Conservation (phyloP, 1,140 invertebrate genomes). For the Onthophagus taurus region DNA sequence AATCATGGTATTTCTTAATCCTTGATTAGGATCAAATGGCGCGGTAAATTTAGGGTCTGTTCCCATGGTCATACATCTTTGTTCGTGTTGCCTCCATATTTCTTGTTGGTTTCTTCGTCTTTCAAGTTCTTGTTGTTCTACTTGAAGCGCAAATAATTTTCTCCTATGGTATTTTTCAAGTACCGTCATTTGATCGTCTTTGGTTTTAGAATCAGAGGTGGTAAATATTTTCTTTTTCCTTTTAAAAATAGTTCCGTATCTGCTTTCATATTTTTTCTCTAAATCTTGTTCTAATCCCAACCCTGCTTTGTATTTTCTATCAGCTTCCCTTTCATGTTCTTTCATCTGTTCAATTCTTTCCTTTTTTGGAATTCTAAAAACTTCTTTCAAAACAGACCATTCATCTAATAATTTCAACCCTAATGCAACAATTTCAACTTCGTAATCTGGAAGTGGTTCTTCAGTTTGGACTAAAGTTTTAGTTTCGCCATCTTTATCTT, state of each 20-base stretch:
- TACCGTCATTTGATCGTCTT: slow-evolving; percentile 12
- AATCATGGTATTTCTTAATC: slow-evolving; percentile 46
- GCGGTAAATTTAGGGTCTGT: slow-evolving; percentile 47
- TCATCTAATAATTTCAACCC: slow-evolving; percentile 57
- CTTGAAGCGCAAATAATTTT: slow-evolving; percentile 67
- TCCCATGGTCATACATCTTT: slow-evolving; percentile 49
- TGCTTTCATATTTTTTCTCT: slow-evolving; percentile 32
- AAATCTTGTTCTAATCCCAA: slow-evolving; percentile 28
- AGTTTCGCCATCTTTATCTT: slow-evolving; percentile 1
- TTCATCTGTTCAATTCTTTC: slow-evolving; percentile 88
- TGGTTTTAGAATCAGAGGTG: slow-evolving; percentile 10
- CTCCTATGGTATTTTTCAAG: slow-evolving; percentile 62
- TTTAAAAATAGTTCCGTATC: slow-evolving; percentile 24
- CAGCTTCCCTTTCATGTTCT: slow-evolving; percentile 82
- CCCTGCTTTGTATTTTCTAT: slow-evolving; percentile 40
- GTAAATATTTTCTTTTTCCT: background rate
- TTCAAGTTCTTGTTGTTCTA: slow-evolving; percentile 57
- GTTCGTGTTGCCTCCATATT: slow-evolving; percentile 52
- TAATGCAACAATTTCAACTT: slow-evolving; percentile 43
- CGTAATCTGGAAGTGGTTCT: slow-evolving; percentile 23
- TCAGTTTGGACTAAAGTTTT: slow-evolving; percentile 5
- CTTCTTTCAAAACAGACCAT: slow-evolving; percentile 76
- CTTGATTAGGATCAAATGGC: slow-evolving; percentile 45
- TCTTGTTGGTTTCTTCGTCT: slow-evolving; percentile 51
- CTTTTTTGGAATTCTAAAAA: slow-evolving; percentile 92